These are phyloP conservation scores for Adelosebastes latens DNA, from an alignment of 2,797 vertebrate genomes.

Conservation along the genomic window DNA sequence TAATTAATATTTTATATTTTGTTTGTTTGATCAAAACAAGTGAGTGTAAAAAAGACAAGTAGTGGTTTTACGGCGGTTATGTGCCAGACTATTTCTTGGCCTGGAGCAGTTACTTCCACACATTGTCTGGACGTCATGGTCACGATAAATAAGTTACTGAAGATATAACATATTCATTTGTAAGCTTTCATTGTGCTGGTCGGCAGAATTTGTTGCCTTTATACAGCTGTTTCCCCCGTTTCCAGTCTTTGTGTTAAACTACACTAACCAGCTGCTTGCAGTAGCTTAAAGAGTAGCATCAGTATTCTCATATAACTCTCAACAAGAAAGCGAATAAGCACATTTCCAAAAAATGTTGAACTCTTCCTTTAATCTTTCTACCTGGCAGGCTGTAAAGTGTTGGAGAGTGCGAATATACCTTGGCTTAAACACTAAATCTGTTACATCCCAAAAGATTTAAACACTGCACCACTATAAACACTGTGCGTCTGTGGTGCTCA, in stretches of 20 bases:
- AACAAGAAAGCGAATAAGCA: background rate
- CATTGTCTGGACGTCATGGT: background rate
- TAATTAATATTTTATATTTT: background rate
- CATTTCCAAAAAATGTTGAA: background rate
- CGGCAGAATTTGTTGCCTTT: background rate
- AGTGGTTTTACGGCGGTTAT: background rate
- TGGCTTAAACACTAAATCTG: slow-evolving; percentile 14
- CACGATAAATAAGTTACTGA: background rate
- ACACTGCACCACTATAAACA: slow-evolving; percentile 15
- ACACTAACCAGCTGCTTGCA: background rate
- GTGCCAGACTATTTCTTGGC: background rate
- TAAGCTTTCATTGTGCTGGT: background rate
- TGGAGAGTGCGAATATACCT: background rate
- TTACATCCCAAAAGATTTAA: slow-evolving; percentile 12
- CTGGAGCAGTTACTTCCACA: background rate
- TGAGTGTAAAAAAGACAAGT: background rate
- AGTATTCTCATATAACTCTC: background rate
- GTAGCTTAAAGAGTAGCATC: background rate
- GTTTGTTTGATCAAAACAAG: background rate
- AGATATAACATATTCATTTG: background rate
- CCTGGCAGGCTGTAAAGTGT: background rate
- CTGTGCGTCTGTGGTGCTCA: slow-evolving; percentile 13
- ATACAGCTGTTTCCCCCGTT: background rate
- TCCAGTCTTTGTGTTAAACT: background rate
- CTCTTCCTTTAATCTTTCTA: background rate